Base-by-base conservation (phyloP, 1,140 invertebrate genomes). In the Drosophila sulfurigaster region DNA sequence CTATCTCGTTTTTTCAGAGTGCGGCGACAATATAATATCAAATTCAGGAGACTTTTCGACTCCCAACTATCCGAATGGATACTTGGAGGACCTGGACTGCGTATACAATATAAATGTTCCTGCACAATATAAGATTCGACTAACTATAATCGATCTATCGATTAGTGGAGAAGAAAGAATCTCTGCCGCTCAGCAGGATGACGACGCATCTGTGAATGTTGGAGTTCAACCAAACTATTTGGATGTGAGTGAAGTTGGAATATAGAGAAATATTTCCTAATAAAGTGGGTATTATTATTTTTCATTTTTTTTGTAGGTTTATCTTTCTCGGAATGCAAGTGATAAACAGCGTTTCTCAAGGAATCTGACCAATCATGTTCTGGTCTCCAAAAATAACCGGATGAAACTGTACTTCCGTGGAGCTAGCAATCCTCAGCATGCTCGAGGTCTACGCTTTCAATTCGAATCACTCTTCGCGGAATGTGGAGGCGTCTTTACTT, bases 11-110 rank as follows among this genome's bases (percentile, higher is more conserved):
- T 10, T 13, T 60, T 66, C 77, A 95, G 93, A 95, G 49, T 98
- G 97, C 93, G 95, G 95, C 35, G 94, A 94, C 25, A 93, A 92
- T 32, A 8, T 38, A 38, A 38, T 91, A 83, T 0, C 93, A 93
- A 91, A 0, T 25, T 25, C 20, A 48, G 96, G 95, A 5, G 20
- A 94, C 0, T 91, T 98, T 1, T 93, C 92, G 41, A 97, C 96
- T 2, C 97, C 97, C 0, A 95, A 95, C 54, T 98, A 97, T 93
- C 98, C 98, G 0, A 93, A 95, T 6, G 91, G 90, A 49, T 98
- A 97, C 92, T 95, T 95, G 0, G 93, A 92, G 35, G 94, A 95
- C 49, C 93, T 94, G 64, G 93, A 94, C 25, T 99, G 98, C 83
- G 93, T 94, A 7, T 99, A 97, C 93, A 92, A 95, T n/a, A 96